These are phyloP conservation scores for Dreissena rostriformis DNA, from an alignment of 1,140 invertebrate genomes.

Conservation along the genomic window DNA sequence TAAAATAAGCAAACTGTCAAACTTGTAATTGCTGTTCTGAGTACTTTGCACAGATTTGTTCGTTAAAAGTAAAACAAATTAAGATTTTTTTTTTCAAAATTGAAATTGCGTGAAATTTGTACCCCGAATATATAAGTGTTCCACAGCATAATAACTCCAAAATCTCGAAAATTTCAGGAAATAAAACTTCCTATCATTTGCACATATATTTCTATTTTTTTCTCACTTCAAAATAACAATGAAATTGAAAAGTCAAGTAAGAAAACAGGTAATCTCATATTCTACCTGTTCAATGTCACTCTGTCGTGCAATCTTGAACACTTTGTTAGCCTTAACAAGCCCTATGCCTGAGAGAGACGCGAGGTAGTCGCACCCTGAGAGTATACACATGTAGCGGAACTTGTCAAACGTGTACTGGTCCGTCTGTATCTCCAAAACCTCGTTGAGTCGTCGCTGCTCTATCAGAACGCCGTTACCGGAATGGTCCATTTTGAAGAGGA, in stretches of 20 bases:
- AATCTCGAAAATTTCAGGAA: too few species aligned
- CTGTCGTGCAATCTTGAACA: slow-evolving; percentile 89
- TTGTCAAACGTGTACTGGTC: slow-evolving; percentile 92
- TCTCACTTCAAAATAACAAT: too few species aligned
- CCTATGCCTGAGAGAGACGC: slow-evolving; percentile 97
- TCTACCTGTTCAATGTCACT: slow-evolving; percentile 82
- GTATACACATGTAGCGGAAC: slow-evolving; percentile 97
- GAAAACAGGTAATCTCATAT: slow-evolving; percentile 51
- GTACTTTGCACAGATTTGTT: too few species aligned
- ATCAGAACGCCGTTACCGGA: slow-evolving; percentile 90
- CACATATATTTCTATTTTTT: too few species aligned
- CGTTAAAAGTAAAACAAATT: too few species aligned
- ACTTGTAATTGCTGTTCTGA: too few species aligned
- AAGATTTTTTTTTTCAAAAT: too few species aligned
- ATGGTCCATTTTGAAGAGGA: slow-evolving; percentile 96
- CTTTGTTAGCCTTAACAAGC: slow-evolving; percentile 94
- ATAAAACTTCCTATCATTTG: too few species aligned
- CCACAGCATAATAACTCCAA: too few species aligned
- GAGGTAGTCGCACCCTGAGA: slow-evolving; percentile 98
- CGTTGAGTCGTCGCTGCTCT: slow-evolving; percentile 89
- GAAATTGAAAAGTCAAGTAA: background rate
- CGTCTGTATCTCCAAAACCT: slow-evolving; percentile 87
- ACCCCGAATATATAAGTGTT: too few species aligned
- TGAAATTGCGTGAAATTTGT: too few species aligned
- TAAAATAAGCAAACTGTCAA: too few species aligned